Evolutionary conservation across 2,888 invertebrate species (phyloP).

Genomic region (Anoplius nigerrimus): DNA sequence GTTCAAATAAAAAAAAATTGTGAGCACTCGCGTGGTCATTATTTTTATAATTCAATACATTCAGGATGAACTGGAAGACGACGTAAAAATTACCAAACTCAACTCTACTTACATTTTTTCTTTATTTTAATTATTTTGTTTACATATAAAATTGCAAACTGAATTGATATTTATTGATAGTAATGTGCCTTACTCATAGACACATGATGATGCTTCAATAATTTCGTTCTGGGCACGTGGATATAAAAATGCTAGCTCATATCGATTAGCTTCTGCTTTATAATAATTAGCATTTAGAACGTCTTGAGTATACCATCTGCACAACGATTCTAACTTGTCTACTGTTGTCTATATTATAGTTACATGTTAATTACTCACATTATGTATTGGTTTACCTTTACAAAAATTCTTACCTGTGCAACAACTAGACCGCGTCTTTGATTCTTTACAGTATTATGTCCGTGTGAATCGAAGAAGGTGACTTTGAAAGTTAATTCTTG

Average conservation of each 20-base stretch:
- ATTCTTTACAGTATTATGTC: constrained; percentile 65
- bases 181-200: constrained; percentile 35
- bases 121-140: neutral
- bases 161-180: constrained; percentile 25
- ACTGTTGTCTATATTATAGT: constrained; percentile 50
- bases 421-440: constrained; percentile 75
- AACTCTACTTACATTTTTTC: neutral
- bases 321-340: constrained; percentile 72
- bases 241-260: constrained; percentile 77
- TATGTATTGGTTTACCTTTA: constrained; percentile 10
- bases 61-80: too few relatives aligned
- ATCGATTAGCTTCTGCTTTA: constrained; percentile 72
- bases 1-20: constrained; percentile 62
- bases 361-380: neutral
- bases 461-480: constrained; percentile 77
- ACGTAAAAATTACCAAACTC: neutral
- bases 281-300: constrained; percentile 74
- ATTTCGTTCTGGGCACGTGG: constrained; percentile 11
- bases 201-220: constrained; percentile 36
- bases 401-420: constrained; percentile 70
- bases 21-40: constrained; percentile 22
- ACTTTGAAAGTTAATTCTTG: constrained; percentile 74
- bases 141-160: neutral
- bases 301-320: constrained; percentile 74
- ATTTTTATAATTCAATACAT: constrained; percentile 15